Evolutionary conservation across 1,140 invertebrate genomes (phyloP).

Genomic region (Solenopsis invicta): DNA sequence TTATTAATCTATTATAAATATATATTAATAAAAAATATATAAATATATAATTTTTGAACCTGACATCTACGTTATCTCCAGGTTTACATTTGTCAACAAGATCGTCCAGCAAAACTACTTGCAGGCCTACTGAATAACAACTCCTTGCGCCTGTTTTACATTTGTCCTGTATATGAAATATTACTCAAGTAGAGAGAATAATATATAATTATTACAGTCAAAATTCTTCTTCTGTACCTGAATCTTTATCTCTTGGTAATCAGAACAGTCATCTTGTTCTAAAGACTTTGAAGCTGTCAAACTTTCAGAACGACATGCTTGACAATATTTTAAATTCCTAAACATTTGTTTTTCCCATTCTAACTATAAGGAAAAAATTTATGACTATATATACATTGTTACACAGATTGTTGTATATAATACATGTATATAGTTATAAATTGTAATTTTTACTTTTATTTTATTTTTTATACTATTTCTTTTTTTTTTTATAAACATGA

Average conservation of each 20-base stretch:
- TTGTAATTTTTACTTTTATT: conserved; percentile 24
- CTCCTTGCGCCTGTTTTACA: conserved; percentile 72
- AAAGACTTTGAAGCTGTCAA: conserved; percentile 86
- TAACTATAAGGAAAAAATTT: conserved; percentile 75
- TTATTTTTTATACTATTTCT: background rate
- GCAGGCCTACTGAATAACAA: conserved; percentile 75
- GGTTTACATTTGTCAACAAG: conserved; percentile 95
- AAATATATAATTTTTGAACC: conserved; percentile 87
- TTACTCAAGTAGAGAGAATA: conserved; percentile 37
- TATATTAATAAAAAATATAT: conserved; percentile 36
- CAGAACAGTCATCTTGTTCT: conserved; percentile 91
- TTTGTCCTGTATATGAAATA: conserved; percentile 77
- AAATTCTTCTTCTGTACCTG: conserved; percentile 87
- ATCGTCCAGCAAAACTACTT: conserved; percentile 93
- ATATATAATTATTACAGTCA: conserved; percentile 36
- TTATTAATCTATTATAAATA: background rate
- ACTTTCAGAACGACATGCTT: conserved; percentile 77
- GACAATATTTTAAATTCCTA: conserved; percentile 79
- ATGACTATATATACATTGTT: background rate
- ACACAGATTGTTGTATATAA: conserved; percentile 1
- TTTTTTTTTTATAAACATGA: conserved; percentile 66
- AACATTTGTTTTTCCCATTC: conserved; percentile 83
- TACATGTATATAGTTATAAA: conserved; percentile 3
- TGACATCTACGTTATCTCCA: conserved; percentile 95
- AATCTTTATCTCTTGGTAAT: conserved; percentile 97